These are phyloP conservation scores for Caenorhabditis elegans DNA, from an alignment of 1,140 invertebrate genomes.

Conservation along the genomic window DNA sequence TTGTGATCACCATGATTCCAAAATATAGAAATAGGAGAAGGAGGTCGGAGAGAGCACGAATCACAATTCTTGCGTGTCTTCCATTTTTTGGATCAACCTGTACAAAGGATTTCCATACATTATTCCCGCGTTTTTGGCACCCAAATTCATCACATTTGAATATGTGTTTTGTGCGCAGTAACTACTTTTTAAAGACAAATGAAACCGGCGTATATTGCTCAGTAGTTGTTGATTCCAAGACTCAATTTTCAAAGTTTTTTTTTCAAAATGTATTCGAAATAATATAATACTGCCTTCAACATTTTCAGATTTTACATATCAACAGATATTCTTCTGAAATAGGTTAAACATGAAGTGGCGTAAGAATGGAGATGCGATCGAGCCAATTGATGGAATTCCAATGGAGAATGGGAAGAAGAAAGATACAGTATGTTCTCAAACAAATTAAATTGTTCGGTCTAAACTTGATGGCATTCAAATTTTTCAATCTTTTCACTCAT, in stretches of 20 bases:
- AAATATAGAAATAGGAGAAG: neutral
- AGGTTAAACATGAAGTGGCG: neutral
- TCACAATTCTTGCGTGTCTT: neutral
- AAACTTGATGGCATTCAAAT: too few relatives aligned
- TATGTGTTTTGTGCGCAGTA: neutral
- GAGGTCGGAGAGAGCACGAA: neutral
- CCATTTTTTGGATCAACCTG: neutral
- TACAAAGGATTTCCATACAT: constrained; percentile 11
- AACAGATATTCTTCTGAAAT: neutral
- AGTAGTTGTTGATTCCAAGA: neutral
- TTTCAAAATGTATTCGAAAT: too few relatives aligned
- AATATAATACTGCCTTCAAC: too few relatives aligned
- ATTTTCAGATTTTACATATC: neutral
- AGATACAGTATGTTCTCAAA: neutral
- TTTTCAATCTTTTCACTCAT: too few relatives aligned
- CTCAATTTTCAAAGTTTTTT: too few relatives aligned
- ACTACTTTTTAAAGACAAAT: neutral
- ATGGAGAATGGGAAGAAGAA: neutral
- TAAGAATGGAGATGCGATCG: neutral
- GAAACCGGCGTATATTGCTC: neutral
- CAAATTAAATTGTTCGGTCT: too few relatives aligned
- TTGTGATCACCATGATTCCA: neutral
- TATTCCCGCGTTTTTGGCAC: neutral
- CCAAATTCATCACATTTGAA: neutral
- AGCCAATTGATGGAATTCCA: neutral